Conservation (phyloP, 2,888 invertebrate species). For the Leucania comma region DNA sequence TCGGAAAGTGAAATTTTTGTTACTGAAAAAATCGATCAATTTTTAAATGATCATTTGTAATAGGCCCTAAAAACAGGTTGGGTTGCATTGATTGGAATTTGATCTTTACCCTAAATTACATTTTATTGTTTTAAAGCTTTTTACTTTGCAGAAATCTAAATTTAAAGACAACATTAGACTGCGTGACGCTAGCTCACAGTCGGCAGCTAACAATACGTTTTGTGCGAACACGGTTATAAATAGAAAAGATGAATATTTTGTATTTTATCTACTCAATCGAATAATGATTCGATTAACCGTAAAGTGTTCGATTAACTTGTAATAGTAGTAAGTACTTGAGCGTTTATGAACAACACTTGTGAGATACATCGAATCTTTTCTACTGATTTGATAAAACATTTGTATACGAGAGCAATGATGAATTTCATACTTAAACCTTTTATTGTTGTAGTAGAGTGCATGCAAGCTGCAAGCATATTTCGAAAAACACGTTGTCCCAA, state of each 20-base stretch:
- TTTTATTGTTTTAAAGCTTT: too few species aligned
- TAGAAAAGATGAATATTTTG: not conserved
- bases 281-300: not conserved
- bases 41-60: not conserved
- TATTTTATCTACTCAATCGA: not conserved
- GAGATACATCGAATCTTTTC: not conserved
- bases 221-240: not conserved
- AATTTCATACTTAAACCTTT: not conserved
- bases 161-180: too few species aligned
- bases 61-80: too few species aligned
- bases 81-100: not conserved
- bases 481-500: not conserved
- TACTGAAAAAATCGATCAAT: too few species aligned
- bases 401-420: not conserved
- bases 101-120: not conserved
- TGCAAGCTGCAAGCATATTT: not conserved
- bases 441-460: not conserved
- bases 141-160: too few species aligned
- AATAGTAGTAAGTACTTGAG: not conserved
- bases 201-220: not conserved
- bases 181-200: not conserved
- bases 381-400: slow-evolving; percentile 4
- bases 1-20: too few species aligned
- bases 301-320: not conserved
- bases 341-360: not conserved